Evolutionary conservation across 35 echinoderm and acorn worm genomes (phyloP).

Genomic region (Apostichopus japonicus): DNA sequence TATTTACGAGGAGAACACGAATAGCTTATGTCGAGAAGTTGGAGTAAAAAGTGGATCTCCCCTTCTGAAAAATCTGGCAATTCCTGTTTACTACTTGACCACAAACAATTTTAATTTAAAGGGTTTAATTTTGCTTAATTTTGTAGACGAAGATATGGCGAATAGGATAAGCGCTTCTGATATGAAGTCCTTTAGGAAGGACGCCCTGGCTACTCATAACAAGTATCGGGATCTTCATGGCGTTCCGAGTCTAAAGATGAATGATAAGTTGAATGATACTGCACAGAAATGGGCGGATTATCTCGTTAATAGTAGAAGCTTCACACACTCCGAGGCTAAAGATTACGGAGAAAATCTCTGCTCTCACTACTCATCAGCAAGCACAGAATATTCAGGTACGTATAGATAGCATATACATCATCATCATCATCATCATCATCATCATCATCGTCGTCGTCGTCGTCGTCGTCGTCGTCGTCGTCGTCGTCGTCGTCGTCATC

Average conservation of each 20-base stretch:
- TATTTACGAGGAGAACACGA: too few species aligned
- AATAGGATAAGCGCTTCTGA: conserved; percentile 62
- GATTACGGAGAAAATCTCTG: conserved; percentile 89
- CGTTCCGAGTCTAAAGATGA: conserved; percentile 63
- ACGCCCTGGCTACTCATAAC: conserved; percentile 69
- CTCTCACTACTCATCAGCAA: conserved; percentile 74
- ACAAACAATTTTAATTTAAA: background rate
- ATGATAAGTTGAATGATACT: conserved; percentile 53
- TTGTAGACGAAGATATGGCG: conserved; percentile 36
- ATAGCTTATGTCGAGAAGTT: too few species aligned
- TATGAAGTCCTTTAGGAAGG: conserved; percentile 50
- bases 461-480: too few species aligned
- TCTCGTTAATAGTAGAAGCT: conserved; percentile 59
- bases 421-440: too few species aligned
- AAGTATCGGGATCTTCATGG: conserved; percentile 76
- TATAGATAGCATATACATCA: too few species aligned
- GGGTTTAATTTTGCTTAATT: background rate
- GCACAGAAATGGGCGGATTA: conserved; percentile 92
- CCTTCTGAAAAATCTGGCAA: too few species aligned
- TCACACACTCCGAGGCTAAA: conserved; percentile 70
- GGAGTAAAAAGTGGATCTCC: too few species aligned
- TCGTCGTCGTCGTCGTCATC: too few species aligned
- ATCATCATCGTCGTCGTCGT: too few species aligned
- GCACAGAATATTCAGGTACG: conserved; percentile 83
- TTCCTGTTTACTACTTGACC: too few species aligned